A percentile compares a stretch with the other conserved stretches of the same genome.
Conservation (phyloP, 1,140 invertebrate species). For the Macrotrachela quadricornifera region DNA sequence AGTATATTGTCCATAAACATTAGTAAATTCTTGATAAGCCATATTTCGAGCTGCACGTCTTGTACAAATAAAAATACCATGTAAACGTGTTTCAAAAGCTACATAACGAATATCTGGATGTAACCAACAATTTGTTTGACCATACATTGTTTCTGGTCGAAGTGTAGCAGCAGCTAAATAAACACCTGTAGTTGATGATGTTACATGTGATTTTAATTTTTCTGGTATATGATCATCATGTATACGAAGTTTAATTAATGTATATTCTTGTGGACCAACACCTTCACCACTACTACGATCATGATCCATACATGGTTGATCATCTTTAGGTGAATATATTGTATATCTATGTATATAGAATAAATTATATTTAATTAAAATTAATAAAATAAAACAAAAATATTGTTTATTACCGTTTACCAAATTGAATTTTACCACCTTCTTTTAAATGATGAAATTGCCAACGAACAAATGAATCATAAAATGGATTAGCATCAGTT, state of each 20-base stretch:
- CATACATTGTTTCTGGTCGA: conserved; percentile 97
- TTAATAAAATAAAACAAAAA: too few species aligned
- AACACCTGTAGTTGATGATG: too few species aligned
- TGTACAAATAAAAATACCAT: conserved; percentile 69
- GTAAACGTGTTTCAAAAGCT: conserved; percentile 43
- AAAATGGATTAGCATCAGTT: conserved; percentile 89
- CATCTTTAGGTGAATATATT: conserved; percentile 83
- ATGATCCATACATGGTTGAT: conserved; percentile 99
- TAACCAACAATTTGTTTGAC: conserved; percentile 97
- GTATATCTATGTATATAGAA: too few species aligned
- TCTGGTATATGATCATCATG: conserved; percentile 44
- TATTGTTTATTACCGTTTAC: too few species aligned
- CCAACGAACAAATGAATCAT: conserved; percentile 92
- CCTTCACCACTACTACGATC: conserved; percentile 84
- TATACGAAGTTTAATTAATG: conserved; percentile 74
- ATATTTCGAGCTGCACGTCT: conserved; percentile 71
- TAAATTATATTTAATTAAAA: too few species aligned
- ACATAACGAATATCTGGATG: conserved; percentile 81
- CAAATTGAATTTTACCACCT: conserved; percentile 73
- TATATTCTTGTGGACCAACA: conserved; percentile 92
- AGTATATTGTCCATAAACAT: conserved; percentile 52
- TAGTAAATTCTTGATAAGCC: conserved; percentile 69
- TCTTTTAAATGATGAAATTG: conserved; percentile 73
- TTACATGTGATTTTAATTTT: conserved; percentile 37
- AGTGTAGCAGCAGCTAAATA: conserved; percentile 84